Conservation (phyloP, 2,113 vertebrate genomes). For the Silurus glanis region DNA sequence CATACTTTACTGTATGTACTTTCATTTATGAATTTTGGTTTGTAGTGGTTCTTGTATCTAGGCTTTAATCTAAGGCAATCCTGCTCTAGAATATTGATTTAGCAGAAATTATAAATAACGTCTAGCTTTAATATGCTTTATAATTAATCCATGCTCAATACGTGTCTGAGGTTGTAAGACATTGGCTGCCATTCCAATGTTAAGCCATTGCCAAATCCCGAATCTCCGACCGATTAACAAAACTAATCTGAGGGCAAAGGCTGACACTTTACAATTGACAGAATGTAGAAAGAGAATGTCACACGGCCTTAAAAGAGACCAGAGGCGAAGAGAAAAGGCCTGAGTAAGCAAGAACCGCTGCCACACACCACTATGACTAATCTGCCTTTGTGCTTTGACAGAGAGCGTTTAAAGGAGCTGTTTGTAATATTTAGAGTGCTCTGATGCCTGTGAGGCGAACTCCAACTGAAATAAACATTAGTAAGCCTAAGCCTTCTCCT, state of each 20-base stretch:
- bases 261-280: not conserved
- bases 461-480: not conserved
- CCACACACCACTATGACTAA: conserved; percentile 14
- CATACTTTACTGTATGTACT: not conserved
- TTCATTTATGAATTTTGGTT: not conserved
- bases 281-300: conserved; percentile 16
- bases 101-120: not conserved
- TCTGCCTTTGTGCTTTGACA: conserved; percentile 9
- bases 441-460: not conserved
- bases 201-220: not conserved
- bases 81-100: not conserved
- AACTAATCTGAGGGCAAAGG: conserved; percentile 21
- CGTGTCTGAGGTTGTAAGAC: not conserved
- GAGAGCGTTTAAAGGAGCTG: not conserved
- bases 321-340: not conserved
- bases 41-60: not conserved
- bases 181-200: not conserved
- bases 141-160: not conserved
- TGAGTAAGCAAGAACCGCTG: not conserved
- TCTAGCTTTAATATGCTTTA: not conserved
- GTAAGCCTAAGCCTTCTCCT: not conserved
- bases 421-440: not conserved
- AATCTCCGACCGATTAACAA: conserved; percentile 4
- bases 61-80: not conserved
- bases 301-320: conserved; percentile 22